Base-by-base conservation (phyloP, 1,140 invertebrate species). In the Parapsyche elsis region DNA sequence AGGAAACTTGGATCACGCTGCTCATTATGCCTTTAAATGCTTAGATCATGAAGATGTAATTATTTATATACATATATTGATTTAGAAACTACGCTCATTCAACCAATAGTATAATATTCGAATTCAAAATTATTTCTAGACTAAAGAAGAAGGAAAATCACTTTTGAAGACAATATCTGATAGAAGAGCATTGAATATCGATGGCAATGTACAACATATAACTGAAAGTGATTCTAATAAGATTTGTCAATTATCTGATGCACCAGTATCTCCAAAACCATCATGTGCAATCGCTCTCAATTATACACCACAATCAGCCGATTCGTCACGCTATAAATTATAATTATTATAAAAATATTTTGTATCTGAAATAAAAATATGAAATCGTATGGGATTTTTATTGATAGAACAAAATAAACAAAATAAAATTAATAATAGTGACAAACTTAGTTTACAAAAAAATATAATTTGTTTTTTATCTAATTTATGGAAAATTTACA, bases 21-120 rank as follows among this genome's bases (percentile, higher is more conserved):
- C 96, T 84, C 92, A 93, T 83, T 98, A 96, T 87, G 97, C 97
- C 0, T 96, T 98, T 85, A 98, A 97, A 86, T 99, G 97, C 87
- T 90, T 98, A 61, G 94, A 96, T 84, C 94, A 94, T 86, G 93
- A 93, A 81, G 93, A 93, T 86, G 91, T 92, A 81, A n/a, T n/a
- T 26, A 30, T 73, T 26, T 57, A 19, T 71, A 5, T 5, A 10
- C 9, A 73, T 19, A 45, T 9, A 73, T 53, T 53, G 1, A 1
- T 53, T 53, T 53, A 2, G 5, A 67, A 67, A 7, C 5, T 57
- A 4, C 19, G 1, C 14, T n/a, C 53, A 57, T 57, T 57, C 10
- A 81, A 80, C 79, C 5, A 61, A 61, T 67, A 4, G 12, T 38
- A 4, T 23, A 67, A 1, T 53, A 12, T 53, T 53, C 12, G 1